Percentiles rank a stretch among this genome's conserved stretches.
Conservation (phyloP, 2,888 invertebrate species). For the Mesorhabditis belari region DNA sequence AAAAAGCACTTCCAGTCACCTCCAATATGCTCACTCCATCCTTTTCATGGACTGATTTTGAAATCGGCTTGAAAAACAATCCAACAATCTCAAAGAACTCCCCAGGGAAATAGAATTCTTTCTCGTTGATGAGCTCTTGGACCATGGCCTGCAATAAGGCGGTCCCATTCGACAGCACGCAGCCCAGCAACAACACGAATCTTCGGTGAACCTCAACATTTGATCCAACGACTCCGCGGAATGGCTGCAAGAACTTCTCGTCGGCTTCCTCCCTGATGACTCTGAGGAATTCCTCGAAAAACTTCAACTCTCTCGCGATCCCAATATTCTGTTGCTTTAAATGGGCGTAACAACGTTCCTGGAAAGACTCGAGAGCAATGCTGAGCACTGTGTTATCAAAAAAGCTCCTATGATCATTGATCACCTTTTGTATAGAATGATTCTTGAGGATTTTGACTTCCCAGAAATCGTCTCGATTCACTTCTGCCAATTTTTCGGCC, state of each 20-base stretch:
- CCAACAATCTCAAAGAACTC: too few species aligned
- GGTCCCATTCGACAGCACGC: not conserved
- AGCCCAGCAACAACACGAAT: too few species aligned
- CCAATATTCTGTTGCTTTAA: not conserved
- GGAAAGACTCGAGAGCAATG: too few species aligned
- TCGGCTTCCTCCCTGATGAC: too few species aligned
- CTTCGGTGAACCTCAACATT: not conserved
- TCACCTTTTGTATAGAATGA: not conserved
- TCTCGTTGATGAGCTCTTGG: not conserved
- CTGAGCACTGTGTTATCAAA: too few species aligned
- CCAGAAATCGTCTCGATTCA: not conserved
- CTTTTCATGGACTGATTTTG: not conserved
- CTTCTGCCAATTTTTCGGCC: too few species aligned
- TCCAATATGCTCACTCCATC: too few species aligned
- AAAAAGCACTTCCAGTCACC: too few species aligned
- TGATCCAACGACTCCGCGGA: not conserved
- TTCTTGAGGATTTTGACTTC: not conserved
- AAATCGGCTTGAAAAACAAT: slow-evolving; percentile 2
- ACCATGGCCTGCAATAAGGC: not conserved
- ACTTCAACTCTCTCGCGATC: not conserved
- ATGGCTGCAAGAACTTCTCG: too few species aligned
- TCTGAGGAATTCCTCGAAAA: slow-evolving; percentile 1
- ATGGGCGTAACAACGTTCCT: too few species aligned
- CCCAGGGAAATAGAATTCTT: too few species aligned
- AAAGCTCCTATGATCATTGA: not conserved